phyloP scores from a whole-genome alignment of 2,797 vertebrate species.

The Mormyrus proboscirostris region DNA sequence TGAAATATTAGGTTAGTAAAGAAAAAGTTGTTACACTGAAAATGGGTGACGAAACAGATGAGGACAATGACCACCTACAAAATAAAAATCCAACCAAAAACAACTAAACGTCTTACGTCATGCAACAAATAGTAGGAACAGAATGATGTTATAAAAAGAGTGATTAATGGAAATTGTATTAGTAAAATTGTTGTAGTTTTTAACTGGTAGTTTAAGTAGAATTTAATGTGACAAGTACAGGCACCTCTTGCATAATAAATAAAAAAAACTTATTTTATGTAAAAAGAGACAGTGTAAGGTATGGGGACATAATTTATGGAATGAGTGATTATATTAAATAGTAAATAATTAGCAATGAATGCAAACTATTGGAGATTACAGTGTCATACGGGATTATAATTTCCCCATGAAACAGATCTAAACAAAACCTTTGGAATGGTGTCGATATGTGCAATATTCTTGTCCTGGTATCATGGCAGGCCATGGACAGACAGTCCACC shows the following conservation, averaged over 20 bases:
- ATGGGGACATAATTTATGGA: background rate
- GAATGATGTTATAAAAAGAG: background rate
- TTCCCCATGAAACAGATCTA: background rate
- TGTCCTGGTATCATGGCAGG: background rate
- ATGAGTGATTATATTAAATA: background rate
- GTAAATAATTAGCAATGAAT: background rate
- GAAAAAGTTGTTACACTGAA: background rate
- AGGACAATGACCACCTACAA: background rate
- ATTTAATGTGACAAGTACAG: background rate
- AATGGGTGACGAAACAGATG: background rate
- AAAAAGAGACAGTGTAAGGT: background rate
- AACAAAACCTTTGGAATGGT: background rate
- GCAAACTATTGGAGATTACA: background rate
- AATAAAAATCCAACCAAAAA: background rate
- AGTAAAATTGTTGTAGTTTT: background rate
- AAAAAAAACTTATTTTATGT: background rate
- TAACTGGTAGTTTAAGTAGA: background rate
- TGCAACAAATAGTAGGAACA: background rate
- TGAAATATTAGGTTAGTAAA: background rate
- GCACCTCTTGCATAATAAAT: background rate
- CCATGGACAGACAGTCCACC: background rate
- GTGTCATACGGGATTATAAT: background rate
- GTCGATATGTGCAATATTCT: background rate
- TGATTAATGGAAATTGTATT: background rate
- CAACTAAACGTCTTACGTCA: background rate